Base-by-base conservation (phyloP, 2,113 vertebrate species). In the Ochotona curzoniae region DNA sequence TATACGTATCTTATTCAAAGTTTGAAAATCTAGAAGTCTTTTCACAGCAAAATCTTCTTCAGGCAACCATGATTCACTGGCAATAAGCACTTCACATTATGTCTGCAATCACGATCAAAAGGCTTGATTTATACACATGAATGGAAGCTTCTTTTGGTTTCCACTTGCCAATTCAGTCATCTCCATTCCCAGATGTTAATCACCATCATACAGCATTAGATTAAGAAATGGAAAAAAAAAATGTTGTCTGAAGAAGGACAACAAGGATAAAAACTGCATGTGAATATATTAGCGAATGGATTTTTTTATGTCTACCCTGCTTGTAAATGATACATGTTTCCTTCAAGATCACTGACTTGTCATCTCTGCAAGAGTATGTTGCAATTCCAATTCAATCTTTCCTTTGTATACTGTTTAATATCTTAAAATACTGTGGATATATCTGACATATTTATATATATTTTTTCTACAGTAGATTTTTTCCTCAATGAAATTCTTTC, bases 81-180 rank as follows among this genome's bases (percentile, higher is more conserved):
- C 80, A 96, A 90, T 83, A 92, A 96, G 30, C 83, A 87, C 88
- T 76, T 91, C 54, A 21, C 32, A 44, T 76, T 74, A 81, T 93
- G 89, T 75, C 91, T 96, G 95, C 86, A 93, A 91, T 96, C 93
- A 94, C 95, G 92, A 96, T 96, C 95, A 94, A 93, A 93, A 96
- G 86, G 47, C 93, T 96, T 94, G 87, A 96, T 96, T 96, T 96
- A 73, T 47, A 80, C 70, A 83, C 63, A 76, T 25, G 14, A 92
- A 80, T 89, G 75, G 69, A 96, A 73, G 38, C 30, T 85, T 90
- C 93, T 93, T 95, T 94, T 83, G 94, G 94, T 86, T 96, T 92
- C 49, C 83, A 93, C 54, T 96, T 90, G 71, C 94, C 93, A 83
- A 60, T 89, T 96, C 91, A 94, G 89, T 80, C 94, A 73, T 93